These are phyloP conservation scores for Sepiola atlantica DNA, from an alignment of 2,888 invertebrate species.

Conservation along the genomic window DNA sequence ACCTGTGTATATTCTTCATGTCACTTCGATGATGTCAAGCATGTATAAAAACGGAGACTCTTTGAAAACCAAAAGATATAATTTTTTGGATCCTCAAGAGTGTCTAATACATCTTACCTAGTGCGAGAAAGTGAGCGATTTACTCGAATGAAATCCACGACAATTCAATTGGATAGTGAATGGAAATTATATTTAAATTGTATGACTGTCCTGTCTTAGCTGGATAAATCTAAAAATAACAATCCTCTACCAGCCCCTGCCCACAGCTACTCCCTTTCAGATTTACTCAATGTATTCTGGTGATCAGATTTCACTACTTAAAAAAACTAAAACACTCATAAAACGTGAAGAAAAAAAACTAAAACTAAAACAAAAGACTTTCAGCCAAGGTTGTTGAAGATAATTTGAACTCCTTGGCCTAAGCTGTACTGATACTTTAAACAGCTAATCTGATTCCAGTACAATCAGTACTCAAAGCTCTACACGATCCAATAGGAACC, in stretches of 20 bases:
- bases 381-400: not conserved
- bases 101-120: not conserved
- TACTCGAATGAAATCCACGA: not conserved
- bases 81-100: not conserved
- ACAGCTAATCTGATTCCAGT: not conserved
- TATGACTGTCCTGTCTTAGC: not conserved
- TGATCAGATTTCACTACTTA: not conserved
- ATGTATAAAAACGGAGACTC: no score
- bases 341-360: not conserved
- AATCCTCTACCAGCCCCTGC: not conserved
- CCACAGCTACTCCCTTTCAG: not conserved
- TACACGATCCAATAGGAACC: not conserved
- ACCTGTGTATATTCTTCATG: not conserved
- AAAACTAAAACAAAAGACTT: not conserved
- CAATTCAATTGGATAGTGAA: not conserved
- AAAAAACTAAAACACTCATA: not conserved
- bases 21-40: not conserved
- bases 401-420: not conserved
- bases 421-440: not conserved
- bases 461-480: not conserved
- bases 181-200: not conserved
- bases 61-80: no score
- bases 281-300: not conserved
- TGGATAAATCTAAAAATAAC: not conserved
- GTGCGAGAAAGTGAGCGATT: not conserved